Evolutionary conservation across 2,888 invertebrate species (phyloP), one percentile per base, ranked within the genome.

Genomic region (Calephelis perditalis): DNA sequence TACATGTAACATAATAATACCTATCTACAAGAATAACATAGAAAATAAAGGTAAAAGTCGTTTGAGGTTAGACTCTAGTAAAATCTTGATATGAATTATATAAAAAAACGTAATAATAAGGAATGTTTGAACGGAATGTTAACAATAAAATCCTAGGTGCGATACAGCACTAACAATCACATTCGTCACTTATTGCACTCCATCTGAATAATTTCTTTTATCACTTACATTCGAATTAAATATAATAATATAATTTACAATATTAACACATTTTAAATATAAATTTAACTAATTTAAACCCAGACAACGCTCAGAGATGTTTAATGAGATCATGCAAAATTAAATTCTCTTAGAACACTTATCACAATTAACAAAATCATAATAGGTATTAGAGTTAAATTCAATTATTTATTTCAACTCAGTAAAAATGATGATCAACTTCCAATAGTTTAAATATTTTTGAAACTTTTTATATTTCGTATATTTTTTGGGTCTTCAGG

Each of bases 161-260:
- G 75, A 73, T 78, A 74, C 79, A 83, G 81, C 81, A 75, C 81
- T 85, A 88, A 86, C 87, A 82, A 87, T 86, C 86, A 88, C 59
- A 80, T 82, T 84, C 82, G 82, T 82, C 81, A 82, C 86, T 84
- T 89, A 89, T 90, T 90, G 89, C 90, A 89, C 89, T 84, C 89
- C 86, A 82, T 86, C 84, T 76, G 81, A 85, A 84, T 74, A 84
- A 84, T 86, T 82, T 85, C 81, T 81, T 80, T 46, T 83, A 85
- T 82, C 77, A 82, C 79, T 79, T 83, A 81, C 72, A 78, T 75
- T 81, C 82, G 85, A 83, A 80, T 77, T 70, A 66, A 82, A 84
- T 85, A 86, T 85, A 88, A 85, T 40, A 40, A 40, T 40, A 40
- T 40, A 40, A 88, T 89, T 86, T 88, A 86, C 86, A 88, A 84